phyloP scores from a whole-genome alignment of 2,797 vertebrate species.

The Gallinago nigripennis region DNA sequence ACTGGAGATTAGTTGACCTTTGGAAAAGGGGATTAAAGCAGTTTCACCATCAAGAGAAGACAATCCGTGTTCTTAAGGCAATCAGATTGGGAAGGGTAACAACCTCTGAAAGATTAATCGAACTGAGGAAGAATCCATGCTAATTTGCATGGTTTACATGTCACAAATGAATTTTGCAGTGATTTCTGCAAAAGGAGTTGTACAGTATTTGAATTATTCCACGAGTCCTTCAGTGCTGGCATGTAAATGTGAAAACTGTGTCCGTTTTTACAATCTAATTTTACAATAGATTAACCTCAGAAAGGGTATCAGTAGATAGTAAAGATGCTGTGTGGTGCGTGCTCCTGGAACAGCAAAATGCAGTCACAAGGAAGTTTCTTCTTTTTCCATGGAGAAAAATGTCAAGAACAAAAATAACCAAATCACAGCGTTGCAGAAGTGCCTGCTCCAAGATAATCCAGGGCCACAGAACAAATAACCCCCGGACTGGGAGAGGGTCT shows the following conservation, averaged over 20 bases:
- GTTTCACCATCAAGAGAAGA: constrained; percentile 73
- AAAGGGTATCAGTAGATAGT: constrained; percentile 51
- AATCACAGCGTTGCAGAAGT: background rate
- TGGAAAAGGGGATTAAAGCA: constrained; percentile 69
- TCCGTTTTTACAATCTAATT: constrained; percentile 76
- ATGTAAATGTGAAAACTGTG: constrained; percentile 62
- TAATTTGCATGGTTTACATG: constrained; percentile 61
- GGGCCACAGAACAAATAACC: constrained; percentile 15
- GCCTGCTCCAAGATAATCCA: constrained; percentile 35
- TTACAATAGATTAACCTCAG: constrained; percentile 77
- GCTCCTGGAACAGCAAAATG: constrained; percentile 43
- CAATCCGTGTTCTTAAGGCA: constrained; percentile 66
- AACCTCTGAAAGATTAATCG: constrained; percentile 62
- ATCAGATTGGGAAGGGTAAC: constrained; percentile 67
- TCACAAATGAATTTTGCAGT: constrained; percentile 49
- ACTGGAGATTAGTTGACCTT: constrained; percentile 76
- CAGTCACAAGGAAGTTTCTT: constrained; percentile 28
- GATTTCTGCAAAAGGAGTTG: constrained; percentile 45
- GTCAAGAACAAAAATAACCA: constrained; percentile 59
- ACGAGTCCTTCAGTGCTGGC: constrained; percentile 29
- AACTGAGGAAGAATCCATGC: constrained; percentile 51
- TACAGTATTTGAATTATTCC: constrained; percentile 46
- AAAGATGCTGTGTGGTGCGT: constrained; percentile 12
- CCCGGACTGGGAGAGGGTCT: background rate
- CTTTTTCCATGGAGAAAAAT: constrained; percentile 35